Evolutionary conservation across 2,113 vertebrate genomes (phyloP), one percentile per base, ranked within the genome.

Genomic region (Condylura cristata): DNA sequence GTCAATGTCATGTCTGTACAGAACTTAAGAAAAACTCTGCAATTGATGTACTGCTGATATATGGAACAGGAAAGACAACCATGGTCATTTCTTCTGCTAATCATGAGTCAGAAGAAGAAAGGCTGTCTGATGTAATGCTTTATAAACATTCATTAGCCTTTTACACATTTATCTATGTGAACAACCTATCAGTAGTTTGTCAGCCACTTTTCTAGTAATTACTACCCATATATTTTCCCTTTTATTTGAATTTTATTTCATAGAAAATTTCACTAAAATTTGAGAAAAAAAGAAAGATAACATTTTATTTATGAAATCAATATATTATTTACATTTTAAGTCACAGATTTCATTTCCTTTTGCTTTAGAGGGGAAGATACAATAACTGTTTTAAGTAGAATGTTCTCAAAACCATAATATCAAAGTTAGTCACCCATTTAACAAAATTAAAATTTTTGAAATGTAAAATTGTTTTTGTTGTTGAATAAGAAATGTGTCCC

Each of bases 221-320:
- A 30, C 17, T 37, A 8, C 37, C 20, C 53, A 51, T 58, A 0
- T n/a, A 79, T 20, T 80, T 71, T 51, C n/a, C 56, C 32, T 63
- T 75, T 72, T 53, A 85, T 46, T 74, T 94, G n/a, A 94, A 91
- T 82, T 86, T 93, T 66, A 71, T 14, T 65, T 65, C 61, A 51
- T 8, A 39, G 20, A 61, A 34, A 22, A 44, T 44, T 79, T 95
- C 22, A n/a, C 16, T 32, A 80, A 68, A 26, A 46, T 28, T 30
- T 96, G 18, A 86, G 48, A 80, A 56, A 60, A 70, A 9, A 51
- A 75, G 30, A 88, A 84, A 46, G 18, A 61, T 26, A 61, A 6
- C 7, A 63, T 66, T 76, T 86, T 93, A 66, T 37, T 61, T 12
- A 86, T 53, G 63, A 90, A 79, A 48, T 71, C 3, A n/a, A 37